phyloP scores from a whole-genome alignment of 2,888 invertebrate genomes.

The Drosophila cognata region DNA sequence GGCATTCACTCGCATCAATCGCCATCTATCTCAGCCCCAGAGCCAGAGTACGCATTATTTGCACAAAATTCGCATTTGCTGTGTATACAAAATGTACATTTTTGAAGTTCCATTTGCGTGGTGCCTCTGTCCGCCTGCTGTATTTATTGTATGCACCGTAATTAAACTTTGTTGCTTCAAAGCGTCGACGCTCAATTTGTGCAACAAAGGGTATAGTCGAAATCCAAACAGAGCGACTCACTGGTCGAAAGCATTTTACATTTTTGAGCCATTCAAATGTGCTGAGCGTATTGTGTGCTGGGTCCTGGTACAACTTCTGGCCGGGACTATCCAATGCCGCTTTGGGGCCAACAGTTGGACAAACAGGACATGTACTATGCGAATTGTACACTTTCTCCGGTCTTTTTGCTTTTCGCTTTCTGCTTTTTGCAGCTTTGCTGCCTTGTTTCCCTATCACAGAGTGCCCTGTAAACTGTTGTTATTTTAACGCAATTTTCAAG shows the following conservation, averaged over 20 bases:
- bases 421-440: slow-evolving; percentile 17
- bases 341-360: slow-evolving; percentile 35
- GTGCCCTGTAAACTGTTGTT: slow-evolving; percentile 73
- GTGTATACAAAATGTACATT: slow-evolving; percentile 58
- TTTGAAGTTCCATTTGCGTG: slow-evolving; percentile 53
- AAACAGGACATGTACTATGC: slow-evolving; percentile 34
- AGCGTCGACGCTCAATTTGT: slow-evolving; percentile 76
- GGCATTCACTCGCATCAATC: slow-evolving; percentile 11
- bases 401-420: slow-evolving; percentile 18
- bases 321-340: neutral
- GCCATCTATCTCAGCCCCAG: slow-evolving; percentile 1
- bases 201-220: slow-evolving; percentile 65
- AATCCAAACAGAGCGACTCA: slow-evolving; percentile 44
- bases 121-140: slow-evolving; percentile 15
- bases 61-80: slow-evolving; percentile 64
- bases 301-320: slow-evolving; percentile 7
- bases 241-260: slow-evolving; percentile 57
- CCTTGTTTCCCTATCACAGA: slow-evolving; percentile 37
- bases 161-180: slow-evolving; percentile 78
- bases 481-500: slow-evolving; percentile 84
- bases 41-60: slow-evolving; percentile 52
- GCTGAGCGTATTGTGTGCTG: slow-evolving; percentile 65
- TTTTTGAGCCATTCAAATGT: slow-evolving; percentile 75
- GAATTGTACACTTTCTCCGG: slow-evolving; percentile 40
- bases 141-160: slow-evolving; percentile 63